phyloP scores from a whole-genome alignment of 2,888 invertebrate genomes.

The Scaptomyza parva region DNA sequence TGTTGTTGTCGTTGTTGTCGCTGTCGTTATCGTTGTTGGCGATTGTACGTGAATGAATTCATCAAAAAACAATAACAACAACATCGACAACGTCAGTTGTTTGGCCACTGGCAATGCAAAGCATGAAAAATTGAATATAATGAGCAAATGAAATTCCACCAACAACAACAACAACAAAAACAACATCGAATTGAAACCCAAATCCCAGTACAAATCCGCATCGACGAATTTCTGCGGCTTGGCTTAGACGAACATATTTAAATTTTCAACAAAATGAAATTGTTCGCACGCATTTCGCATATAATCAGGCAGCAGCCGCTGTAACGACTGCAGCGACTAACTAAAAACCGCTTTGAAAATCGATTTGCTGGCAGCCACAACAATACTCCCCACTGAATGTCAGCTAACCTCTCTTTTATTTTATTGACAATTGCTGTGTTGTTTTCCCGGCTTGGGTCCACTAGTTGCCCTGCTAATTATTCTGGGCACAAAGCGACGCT shows the following conservation, averaged over 20 bases:
- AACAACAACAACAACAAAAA: conserved; percentile 43
- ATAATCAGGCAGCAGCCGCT: conserved; percentile 45
- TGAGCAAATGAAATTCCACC: conserved; percentile 72
- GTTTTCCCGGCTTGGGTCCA: neutral
- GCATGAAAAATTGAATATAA: conserved; percentile 74
- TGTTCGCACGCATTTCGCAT: conserved; percentile 72
- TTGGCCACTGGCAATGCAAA: conserved; percentile 44
- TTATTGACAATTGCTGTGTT: conserved; percentile 46
- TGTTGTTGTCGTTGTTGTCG: conserved; percentile 38
- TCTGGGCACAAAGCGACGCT: conserved; percentile 71
- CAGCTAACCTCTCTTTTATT: conserved; percentile 27
- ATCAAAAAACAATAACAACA: conserved; percentile 49
- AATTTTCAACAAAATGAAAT: conserved; percentile 71
- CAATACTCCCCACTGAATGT: conserved; percentile 15
- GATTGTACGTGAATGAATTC: conserved; percentile 73
- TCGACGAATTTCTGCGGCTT: conserved; percentile 57
- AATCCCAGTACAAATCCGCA: conserved; percentile 49
- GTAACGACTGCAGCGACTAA: conserved; percentile 56
- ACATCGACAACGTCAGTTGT: too few species aligned
- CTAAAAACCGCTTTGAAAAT: conserved; percentile 64
- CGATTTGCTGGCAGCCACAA: conserved; percentile 67
- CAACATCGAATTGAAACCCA: conserved; percentile 47
- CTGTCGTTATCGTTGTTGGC: conserved; percentile 43
- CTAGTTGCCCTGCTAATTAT: conserved; percentile 57
- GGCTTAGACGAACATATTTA: conserved; percentile 48